phyloP scores from a whole-genome alignment of 2,113 vertebrate genomes.

The Pheucticus melanocephalus region DNA sequence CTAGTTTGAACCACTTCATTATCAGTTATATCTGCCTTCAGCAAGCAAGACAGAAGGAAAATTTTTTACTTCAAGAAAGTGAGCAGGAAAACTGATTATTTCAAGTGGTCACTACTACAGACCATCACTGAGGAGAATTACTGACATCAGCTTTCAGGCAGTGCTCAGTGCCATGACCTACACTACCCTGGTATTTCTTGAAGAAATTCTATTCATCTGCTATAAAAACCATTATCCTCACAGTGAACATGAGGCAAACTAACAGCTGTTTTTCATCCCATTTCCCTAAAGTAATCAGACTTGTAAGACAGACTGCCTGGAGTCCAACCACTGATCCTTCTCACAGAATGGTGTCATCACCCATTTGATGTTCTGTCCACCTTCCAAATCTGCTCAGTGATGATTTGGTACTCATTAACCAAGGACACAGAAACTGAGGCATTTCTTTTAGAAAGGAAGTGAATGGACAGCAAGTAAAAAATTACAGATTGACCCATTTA shows the following conservation, averaged over 20 bases:
- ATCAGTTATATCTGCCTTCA: background rate
- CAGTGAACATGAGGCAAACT: background rate
- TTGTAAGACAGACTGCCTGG: background rate
- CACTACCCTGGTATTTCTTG: background rate
- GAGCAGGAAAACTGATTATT: background rate
- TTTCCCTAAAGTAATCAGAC: background rate
- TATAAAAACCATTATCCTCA: background rate
- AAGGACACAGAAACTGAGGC: background rate
- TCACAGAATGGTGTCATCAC: background rate
- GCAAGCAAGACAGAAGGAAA: background rate
- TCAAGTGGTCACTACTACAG: background rate
- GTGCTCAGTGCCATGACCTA: background rate
- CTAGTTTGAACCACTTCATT: background rate
- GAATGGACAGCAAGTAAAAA: background rate
- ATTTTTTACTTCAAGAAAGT: background rate
- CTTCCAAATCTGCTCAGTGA: background rate
- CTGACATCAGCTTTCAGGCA: background rate
- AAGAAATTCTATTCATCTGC: background rate
- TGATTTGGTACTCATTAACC: background rate
- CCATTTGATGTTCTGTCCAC: background rate
- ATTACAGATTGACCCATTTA: background rate
- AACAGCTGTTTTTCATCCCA: background rate
- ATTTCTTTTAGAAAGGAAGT: background rate
- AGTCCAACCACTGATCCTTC: background rate
- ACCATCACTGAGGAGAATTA: background rate